Evolutionary conservation across 2,797 vertebrate species (phyloP).

Genomic region (Myioborus miniatus): DNA sequence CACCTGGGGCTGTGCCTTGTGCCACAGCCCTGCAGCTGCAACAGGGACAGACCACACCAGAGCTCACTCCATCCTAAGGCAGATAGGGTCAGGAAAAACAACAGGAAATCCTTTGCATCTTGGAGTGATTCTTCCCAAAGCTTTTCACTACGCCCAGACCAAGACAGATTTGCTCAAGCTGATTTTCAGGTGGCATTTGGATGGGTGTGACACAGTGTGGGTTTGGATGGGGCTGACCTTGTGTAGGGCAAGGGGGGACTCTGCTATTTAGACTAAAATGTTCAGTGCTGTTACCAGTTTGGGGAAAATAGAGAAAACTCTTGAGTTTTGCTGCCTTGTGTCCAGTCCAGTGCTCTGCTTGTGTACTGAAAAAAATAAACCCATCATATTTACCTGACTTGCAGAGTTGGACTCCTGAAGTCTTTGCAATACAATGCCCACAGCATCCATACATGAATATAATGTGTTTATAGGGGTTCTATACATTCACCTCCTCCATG

Average conservation of each 20-base stretch:
- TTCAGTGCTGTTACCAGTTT: not conserved
- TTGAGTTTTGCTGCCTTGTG: not conserved
- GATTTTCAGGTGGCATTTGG: not conserved
- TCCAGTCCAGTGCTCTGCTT: not conserved
- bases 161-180: not conserved
- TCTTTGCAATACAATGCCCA: too few relatives aligned
- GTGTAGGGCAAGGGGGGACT: rapidly evolving
- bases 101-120: not conserved
- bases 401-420: not conserved
- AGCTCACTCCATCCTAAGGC: not conserved
- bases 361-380: not conserved
- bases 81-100: not conserved
- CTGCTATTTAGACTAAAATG: not conserved
- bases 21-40: constrained; percentile 9
- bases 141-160: not conserved
- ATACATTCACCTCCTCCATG: not conserved
- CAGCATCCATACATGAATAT: not conserved
- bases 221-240: not conserved
- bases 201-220: not conserved
- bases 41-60: not conserved
- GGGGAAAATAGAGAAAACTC: not conserved
- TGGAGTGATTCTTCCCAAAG: not conserved
- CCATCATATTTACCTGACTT: not conserved
- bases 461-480: not conserved
- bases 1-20: not conserved